Conservation (phyloP, 2,113 vertebrate species). For the Fulica atra region DNA sequence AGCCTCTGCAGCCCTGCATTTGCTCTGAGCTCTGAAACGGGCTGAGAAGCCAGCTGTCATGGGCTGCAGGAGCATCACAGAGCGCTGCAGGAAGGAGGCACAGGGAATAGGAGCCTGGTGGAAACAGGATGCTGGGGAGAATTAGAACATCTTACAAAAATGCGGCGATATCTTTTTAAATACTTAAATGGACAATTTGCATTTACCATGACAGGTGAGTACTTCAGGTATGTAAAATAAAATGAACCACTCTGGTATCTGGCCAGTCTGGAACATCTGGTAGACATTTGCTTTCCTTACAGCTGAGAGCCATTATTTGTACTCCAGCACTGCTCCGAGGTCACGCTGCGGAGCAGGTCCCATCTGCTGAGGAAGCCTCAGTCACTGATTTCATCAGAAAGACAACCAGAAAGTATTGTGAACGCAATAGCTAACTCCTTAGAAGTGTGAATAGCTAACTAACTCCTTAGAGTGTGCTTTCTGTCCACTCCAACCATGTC, state of each 20-base stretch:
- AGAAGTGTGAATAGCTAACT: background rate
- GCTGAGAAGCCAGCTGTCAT: background rate
- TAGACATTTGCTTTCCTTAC: background rate
- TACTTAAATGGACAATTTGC: background rate
- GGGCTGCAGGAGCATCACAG: background rate
- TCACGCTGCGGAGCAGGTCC: background rate
- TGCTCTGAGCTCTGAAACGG: background rate
- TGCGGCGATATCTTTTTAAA: background rate
- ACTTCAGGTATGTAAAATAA: background rate
- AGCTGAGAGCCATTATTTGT: background rate
- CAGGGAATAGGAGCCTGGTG: background rate
- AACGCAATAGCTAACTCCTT: background rate
- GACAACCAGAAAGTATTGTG: background rate
- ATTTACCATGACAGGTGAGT: fast-evolving
- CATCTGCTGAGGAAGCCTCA: background rate
- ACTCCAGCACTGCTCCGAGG: background rate
- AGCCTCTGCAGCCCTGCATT: background rate
- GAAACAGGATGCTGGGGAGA: background rate
- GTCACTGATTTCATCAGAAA: background rate
- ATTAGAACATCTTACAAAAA: background rate
- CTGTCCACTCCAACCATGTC: background rate
- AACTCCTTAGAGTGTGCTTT: background rate
- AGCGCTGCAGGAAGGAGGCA: background rate
- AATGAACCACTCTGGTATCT: background rate
- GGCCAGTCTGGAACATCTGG: background rate